Evolutionary conservation across 2,888 invertebrate genomes (phyloP).

Genomic region (Pristionchus exspectatus): DNA sequence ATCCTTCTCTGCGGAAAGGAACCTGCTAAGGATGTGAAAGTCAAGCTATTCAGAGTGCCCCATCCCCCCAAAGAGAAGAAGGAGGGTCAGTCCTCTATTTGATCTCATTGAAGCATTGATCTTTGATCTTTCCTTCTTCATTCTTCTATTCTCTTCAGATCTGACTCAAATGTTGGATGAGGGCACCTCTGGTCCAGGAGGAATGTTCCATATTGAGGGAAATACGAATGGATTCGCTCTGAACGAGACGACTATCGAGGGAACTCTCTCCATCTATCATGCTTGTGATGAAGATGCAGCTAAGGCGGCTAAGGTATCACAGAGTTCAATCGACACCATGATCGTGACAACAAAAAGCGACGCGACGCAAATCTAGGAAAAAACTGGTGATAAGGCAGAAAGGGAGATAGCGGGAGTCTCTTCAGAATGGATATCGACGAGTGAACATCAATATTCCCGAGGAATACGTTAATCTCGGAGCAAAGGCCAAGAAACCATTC

Average conservation of each 20-base stretch:
- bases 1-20: constrained; percentile 64
- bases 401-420: neutral
- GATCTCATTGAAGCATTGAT: neutral
- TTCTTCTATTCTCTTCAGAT: constrained; percentile 56
- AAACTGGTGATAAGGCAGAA: neutral
- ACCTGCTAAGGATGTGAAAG: constrained; percentile 65
- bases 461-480: constrained; percentile 65
- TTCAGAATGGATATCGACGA: constrained; percentile 66
- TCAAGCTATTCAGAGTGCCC: constrained; percentile 67
- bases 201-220: constrained; percentile 70
- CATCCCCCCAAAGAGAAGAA: constrained; percentile 62
- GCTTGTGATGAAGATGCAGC: constrained; percentile 66
- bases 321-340: neutral
- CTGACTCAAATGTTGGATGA: constrained; percentile 65
- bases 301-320: constrained; percentile 64
- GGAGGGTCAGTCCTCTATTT: constrained; percentile 17
- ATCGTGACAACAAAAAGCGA: no score
- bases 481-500: constrained; percentile 67
- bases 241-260: constrained; percentile 65
- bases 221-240: constrained; percentile 67
- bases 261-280: constrained; percentile 65
- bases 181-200: constrained; percentile 60
- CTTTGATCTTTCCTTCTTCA: neutral
- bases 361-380: neutral
- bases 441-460: constrained; percentile 65